Conservation (phyloP, 1,140 invertebrate species). For the Sipha flava region DNA sequence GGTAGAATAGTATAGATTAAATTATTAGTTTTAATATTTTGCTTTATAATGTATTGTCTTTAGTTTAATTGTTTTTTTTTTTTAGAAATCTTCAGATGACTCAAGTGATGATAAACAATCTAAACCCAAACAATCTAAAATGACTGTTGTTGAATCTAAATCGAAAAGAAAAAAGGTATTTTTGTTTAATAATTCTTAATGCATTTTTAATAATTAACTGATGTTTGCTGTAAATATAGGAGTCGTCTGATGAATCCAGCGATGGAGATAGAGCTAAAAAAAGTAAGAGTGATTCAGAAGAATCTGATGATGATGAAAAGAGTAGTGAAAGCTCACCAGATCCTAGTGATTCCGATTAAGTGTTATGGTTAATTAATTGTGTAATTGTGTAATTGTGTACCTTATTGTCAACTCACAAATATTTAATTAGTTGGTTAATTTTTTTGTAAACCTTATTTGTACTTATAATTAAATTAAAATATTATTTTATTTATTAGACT, state of each 20-base stretch:
- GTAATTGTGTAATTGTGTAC: too few relatives aligned
- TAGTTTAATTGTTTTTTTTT: background rate
- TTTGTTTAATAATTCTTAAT: constrained; percentile 9
- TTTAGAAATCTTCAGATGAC: background rate
- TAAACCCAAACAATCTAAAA: background rate
- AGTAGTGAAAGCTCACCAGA: constrained; percentile 45
- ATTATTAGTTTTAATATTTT: background rate
- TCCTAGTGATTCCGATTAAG: constrained; percentile 36
- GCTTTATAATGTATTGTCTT: background rate
- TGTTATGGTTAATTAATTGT: too few relatives aligned
- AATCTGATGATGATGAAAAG: constrained; percentile 44
- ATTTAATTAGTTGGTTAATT: too few relatives aligned
- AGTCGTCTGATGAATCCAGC: constrained; percentile 38
- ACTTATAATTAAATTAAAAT: too few relatives aligned
- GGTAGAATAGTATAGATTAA: too few relatives aligned
- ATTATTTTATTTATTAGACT: too few relatives aligned
- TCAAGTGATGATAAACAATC: background rate
- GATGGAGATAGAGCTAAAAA: constrained; percentile 38
- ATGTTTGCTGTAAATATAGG: constrained; percentile 32
- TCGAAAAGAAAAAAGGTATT: constrained; percentile 35
- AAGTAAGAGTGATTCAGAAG: constrained; percentile 41
- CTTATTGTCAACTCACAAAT: too few relatives aligned
- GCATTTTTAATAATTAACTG: background rate
- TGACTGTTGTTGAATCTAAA: constrained; percentile 3
- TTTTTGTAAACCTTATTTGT: too few relatives aligned